Conservation (phyloP, 2,113 vertebrate species). For the Poecilia latipinna region DNA sequence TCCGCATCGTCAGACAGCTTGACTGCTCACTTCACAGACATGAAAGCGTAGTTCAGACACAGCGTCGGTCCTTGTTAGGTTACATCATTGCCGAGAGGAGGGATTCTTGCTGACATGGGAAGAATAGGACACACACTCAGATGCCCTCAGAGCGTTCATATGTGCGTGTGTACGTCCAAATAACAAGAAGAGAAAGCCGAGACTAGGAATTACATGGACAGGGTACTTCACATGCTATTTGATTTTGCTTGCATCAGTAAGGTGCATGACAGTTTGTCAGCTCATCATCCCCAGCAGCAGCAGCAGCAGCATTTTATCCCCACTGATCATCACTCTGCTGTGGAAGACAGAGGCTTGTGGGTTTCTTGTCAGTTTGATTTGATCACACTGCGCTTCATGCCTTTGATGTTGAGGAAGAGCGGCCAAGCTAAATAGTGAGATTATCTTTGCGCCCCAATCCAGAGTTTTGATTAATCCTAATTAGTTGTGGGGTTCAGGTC, state of each 20-base stretch:
- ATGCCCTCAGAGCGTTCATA: slow-evolving; percentile 24
- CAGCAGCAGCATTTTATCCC: slow-evolving; percentile 30
- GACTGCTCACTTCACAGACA: slow-evolving; percentile 55
- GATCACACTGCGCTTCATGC: slow-evolving; percentile 31
- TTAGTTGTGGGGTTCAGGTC: slow-evolving; percentile 48
- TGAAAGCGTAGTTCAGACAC: slow-evolving; percentile 34
- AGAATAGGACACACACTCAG: slow-evolving; percentile 34
- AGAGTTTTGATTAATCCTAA: slow-evolving; percentile 49
- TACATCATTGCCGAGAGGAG: slow-evolving; percentile 48
- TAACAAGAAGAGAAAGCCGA: slow-evolving; percentile 19
- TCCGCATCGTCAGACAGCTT: slow-evolving; percentile 23
- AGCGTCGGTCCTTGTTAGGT: slow-evolving; percentile 44
- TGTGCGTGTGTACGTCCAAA: slow-evolving; percentile 15
- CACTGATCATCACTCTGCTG: not conserved
- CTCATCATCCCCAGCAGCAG: slow-evolving; percentile 46
- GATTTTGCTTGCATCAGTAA: slow-evolving; percentile 50
- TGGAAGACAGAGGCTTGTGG: slow-evolving; percentile 30
- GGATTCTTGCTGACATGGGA: slow-evolving; percentile 63
- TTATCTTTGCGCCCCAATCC: slow-evolving; percentile 57
- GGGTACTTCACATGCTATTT: slow-evolving; percentile 35
- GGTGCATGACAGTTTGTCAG: slow-evolving; percentile 44
- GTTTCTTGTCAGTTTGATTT: slow-evolving; percentile 33
- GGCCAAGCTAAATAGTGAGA: slow-evolving; percentile 59
- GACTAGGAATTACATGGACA: slow-evolving; percentile 16
- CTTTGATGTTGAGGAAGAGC: slow-evolving; percentile 59